A percentile compares a stretch with the other conserved stretches of the same genome.
phyloP scores from a whole-genome alignment of 2,888 invertebrate genomes.

The Ephialtes manifestator region DNA sequence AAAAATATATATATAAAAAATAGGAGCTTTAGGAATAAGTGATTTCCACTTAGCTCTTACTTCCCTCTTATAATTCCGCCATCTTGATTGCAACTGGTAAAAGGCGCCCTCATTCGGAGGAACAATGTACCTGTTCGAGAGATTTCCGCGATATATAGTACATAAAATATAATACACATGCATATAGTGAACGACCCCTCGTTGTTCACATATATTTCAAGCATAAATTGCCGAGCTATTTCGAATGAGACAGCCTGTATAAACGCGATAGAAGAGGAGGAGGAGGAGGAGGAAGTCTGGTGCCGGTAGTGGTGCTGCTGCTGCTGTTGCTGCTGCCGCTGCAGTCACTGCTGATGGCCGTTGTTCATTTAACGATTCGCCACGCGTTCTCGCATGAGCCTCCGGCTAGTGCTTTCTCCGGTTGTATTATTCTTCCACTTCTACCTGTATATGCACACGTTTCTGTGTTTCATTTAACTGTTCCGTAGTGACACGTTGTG shows the following conservation, averaged over 20 bases:
- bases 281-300: conserved; percentile 39
- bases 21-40: too few species aligned
- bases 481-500: conserved; percentile 14
- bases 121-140: background rate
- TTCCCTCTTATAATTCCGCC: too few species aligned
- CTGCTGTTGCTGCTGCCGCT: conserved; percentile 34
- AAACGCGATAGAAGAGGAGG: conserved; percentile 65
- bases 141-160: conserved; percentile 4
- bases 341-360: conserved; percentile 66
- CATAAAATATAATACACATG: background rate
- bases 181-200: background rate
- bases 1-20: too few species aligned
- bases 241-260: conserved; percentile 67
- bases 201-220: conserved; percentile 71
- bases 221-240: conserved; percentile 71
- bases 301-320: conserved; percentile 9
- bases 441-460: conserved; percentile 13
- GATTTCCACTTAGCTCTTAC: too few species aligned
- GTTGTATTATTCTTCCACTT: conserved; percentile 3
- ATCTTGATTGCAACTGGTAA: background rate
- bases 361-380: conserved; percentile 80
- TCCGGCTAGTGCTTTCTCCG: conserved; percentile 66
- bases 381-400: conserved; percentile 75
- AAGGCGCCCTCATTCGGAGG: background rate
- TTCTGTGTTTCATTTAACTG: conserved; percentile 10